A percentile compares a stretch with the other conserved stretches of the same genome.
phyloP scores from a whole-genome alignment of 2,888 invertebrate genomes.

The Parthenolecanium corni region DNA sequence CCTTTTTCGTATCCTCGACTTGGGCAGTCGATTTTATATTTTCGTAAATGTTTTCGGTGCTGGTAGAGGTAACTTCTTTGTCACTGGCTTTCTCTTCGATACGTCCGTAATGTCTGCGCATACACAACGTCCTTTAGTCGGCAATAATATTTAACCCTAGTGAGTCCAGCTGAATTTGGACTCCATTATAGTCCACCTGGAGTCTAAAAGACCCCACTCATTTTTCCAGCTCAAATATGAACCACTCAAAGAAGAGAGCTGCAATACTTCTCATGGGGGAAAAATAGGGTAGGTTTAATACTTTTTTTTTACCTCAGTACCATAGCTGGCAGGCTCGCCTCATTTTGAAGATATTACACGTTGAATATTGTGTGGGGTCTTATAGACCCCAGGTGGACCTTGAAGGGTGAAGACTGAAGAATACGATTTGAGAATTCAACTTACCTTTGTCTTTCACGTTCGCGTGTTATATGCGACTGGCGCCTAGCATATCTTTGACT shows the following conservation, averaged over 20 bases:
- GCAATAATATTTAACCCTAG: background rate
- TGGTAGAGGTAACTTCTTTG: background rate
- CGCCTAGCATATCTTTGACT: slow-evolving; percentile 91
- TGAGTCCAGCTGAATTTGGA: no score
- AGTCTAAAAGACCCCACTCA: no score
- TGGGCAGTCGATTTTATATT: background rate
- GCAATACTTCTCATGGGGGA: no score
- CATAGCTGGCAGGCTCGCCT: no score
- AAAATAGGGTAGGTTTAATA: no score
- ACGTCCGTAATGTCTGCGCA: background rate
- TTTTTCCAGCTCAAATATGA: no score
- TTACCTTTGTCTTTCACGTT: slow-evolving; percentile 53
- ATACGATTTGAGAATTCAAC: slow-evolving; percentile 12
- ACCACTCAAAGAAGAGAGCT: no score
- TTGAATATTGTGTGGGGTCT: no score
- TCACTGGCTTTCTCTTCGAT: background rate
- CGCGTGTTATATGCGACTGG: slow-evolving; percentile 75
- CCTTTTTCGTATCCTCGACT: background rate
- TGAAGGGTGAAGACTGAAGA: background rate
- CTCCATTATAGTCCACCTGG: no score
- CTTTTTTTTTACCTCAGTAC: no score
- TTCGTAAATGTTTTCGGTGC: background rate
- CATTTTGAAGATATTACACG: no score
- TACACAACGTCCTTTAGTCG: background rate
- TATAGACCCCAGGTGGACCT: no score